Evolutionary conservation across 2,113 vertebrate genomes (phyloP).

Genomic region (Urocolius indicus): DNA sequence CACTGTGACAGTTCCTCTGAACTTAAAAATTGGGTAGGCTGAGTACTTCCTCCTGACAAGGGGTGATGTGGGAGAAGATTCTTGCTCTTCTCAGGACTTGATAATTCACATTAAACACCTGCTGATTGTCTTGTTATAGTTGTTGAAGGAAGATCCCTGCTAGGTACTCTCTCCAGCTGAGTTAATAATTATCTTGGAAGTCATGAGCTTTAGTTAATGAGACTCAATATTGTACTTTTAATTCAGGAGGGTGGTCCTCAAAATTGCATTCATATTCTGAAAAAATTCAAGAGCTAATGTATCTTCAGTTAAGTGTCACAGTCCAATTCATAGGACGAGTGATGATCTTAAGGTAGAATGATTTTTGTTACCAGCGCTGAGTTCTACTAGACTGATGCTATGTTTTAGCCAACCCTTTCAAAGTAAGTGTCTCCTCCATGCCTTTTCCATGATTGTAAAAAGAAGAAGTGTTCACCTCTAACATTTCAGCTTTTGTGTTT

Average conservation of each 20-base stretch:
- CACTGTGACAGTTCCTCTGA: neutral
- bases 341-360: neutral
- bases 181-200: conserved; percentile 50
- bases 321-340: neutral
- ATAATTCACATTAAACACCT: conserved; percentile 18
- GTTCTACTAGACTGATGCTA: neutral
- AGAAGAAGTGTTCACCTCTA: neutral
- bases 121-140: conserved; percentile 31
- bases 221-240: neutral
- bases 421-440: neutral
- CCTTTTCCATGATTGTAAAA: neutral
- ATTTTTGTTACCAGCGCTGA: neutral
- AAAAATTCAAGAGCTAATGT: neutral
- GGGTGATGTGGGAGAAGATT: neutral
- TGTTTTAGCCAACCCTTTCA: neutral
- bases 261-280: neutral
- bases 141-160: conserved; percentile 5
- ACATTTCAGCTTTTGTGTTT: neutral
- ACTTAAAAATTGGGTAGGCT: neutral
- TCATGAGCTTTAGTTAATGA: conserved; percentile 33
- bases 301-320: neutral
- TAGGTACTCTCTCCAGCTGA: conserved; percentile 13
- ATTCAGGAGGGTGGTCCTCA: neutral
- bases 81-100: neutral
- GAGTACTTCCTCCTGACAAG: neutral